Base-by-base conservation (phyloP, 1,140 invertebrate genomes). In the Scaptodrosophila lebanonensis region DNA sequence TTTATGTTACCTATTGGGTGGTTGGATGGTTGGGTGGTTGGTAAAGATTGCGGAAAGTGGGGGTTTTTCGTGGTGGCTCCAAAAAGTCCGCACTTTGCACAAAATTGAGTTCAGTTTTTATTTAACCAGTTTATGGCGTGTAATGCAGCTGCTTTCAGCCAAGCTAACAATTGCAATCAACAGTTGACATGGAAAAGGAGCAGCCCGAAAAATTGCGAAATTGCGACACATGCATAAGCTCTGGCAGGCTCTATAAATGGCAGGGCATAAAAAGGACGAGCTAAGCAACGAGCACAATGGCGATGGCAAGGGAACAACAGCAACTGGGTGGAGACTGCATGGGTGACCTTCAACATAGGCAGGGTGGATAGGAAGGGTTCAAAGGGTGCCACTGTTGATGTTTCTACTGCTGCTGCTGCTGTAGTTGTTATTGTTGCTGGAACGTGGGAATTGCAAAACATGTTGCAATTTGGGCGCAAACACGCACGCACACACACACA, bases 391-490 rank as follows among this genome's bases (percentile, higher is more conserved):
- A n/a, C n/a, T n/a, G n/a, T n/a, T n/a, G n/a, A n/a, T n/a, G n/a
- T n/a, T n/a, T n/a, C n/a, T n/a, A n/a, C n/a, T n/a, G n/a, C n/a
- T n/a, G n/a, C n/a, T n/a, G n/a, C n/a, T n/a, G n/a, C n/a, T n/a
- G n/a, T n/a, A n/a, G n/a, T n/a, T n/a, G n/a, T n/a, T n/a, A n/a
- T n/a, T n/a, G n/a, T n/a, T n/a, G n/a, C n/a, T n/a, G n/a, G n/a
- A n/a, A n/a, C 72, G 72, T 77, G 72, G 72, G 63, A 71, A 67
- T 59, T 50, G 39, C 64, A 71, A 66, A 79, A 79, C 63, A 72
- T 68, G 73, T 67, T 53, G 72, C 72, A 79, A 72, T 77, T 72
- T 72, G 42, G 51, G 52, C 62, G 66, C 36, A 32, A 35, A 54
- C 44, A 18, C 3, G 27, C 11, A 30, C 38, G 44, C 22, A 42